Evolutionary conservation across 2,888 invertebrate species (phyloP), one percentile per base, ranked within the genome.

Genomic region (Apodemia mormo): DNA sequence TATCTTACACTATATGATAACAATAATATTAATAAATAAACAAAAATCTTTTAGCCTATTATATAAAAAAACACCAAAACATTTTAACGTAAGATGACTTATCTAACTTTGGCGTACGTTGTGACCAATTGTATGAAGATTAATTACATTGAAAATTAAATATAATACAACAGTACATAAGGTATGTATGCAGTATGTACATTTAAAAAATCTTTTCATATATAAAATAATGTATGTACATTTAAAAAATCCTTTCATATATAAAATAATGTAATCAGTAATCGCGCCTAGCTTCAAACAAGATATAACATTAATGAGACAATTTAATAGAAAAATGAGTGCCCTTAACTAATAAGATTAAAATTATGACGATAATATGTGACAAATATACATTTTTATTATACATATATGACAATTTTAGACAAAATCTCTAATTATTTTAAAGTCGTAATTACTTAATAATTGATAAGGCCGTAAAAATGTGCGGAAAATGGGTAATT

Each of bases 81-180:
- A 58, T 30, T 67, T 67, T 40, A 40, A 40, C 29, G 22, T 12
- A 43, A 67, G 40, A 37, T 54, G 37, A 56, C 40, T 56, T 67
- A n/a, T 77, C 85, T 89, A 90, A 83, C 90, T 91, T 91, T 90
- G 90, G 91, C 85, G 85, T 88, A 86, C 79, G 80, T 85, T 87
- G 87, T 88, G 88, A 88, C 87, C 82, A 82, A 86, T 82, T 81
- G 78, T 74, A 76, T 58, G 68, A 66, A 58, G 45, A 45, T 12
- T 45, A 45, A 58, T 58, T 58, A 58, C 9, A 30, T 58, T 58
- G 30, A 30, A 29, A 30, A 58, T 30, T 58, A 29, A 58, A 58
- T 12, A 58, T 12, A 58, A 30, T 10, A 58, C 29, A 29, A 58
- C 29, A 58, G 10, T 10, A 29, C 29, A 58, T 58, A 49, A 9